phyloP scores from a whole-genome alignment of 2,797 vertebrate genomes.

The Lacerta agilis region DNA sequence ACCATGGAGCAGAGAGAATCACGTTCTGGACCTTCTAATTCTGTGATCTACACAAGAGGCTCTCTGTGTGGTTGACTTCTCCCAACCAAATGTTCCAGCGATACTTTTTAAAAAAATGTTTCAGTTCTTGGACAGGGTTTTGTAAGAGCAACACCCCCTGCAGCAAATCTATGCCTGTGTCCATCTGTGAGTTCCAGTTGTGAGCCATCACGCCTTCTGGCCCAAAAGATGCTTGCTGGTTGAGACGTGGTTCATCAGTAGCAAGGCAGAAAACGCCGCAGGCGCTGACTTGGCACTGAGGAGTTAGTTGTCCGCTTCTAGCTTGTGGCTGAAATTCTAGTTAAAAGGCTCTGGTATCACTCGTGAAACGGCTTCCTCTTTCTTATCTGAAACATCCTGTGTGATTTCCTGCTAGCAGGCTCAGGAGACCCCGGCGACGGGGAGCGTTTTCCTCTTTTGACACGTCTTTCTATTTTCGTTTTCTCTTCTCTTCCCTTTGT shows the following conservation, averaged over 20 bases:
- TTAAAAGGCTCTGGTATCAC: neutral
- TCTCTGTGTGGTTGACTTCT: rapidly evolving
- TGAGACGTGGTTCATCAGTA: rapidly evolving
- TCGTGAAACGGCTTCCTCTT: conserved; percentile 59
- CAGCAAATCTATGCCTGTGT: rapidly evolving
- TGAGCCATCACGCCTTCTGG: rapidly evolving
- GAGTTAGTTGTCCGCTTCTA: rapidly evolving
- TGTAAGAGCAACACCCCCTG: neutral
- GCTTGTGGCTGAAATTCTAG: neutral
- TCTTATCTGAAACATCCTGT: conserved; percentile 34
- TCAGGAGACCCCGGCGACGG: conserved; percentile 31
- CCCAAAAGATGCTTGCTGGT: rapidly evolving
- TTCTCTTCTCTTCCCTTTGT: neutral
- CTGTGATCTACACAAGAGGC: neutral
- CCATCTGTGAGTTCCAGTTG: rapidly evolving
- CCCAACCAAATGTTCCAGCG: neutral
- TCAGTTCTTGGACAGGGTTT: conserved; percentile 55
- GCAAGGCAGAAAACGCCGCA: neutral
- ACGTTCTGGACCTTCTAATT: rapidly evolving
- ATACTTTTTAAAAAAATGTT: neutral
- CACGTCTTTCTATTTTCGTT: neutral
- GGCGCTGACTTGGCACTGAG: rapidly evolving
- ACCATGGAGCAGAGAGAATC: neutral
- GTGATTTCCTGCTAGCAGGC: conserved; percentile 45
- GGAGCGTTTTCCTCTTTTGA: conserved; percentile 37